Evolutionary conservation across 2,888 invertebrate species (phyloP).

Genomic region (Caenorhabditis imperialis): DNA sequence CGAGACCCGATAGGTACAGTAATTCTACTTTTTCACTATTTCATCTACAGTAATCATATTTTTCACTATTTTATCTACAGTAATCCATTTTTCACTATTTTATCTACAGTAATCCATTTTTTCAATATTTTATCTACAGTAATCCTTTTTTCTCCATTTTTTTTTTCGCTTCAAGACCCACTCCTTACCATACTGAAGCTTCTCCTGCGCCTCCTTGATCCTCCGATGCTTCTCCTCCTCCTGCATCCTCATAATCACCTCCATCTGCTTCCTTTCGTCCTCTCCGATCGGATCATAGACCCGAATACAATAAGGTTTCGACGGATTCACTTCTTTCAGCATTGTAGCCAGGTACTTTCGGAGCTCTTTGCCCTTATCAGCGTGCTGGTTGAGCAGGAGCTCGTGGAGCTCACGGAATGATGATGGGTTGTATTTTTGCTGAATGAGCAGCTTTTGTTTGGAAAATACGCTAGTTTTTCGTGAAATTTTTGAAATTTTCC

Average conservation of each 20-base stretch:
- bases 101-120: too few species aligned
- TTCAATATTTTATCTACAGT: too few species aligned
- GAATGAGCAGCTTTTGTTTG: conserved; percentile 7
- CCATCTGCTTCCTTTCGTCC: conserved; percentile 15
- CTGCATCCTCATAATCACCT: conserved; percentile 8
- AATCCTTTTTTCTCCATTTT: too few species aligned
- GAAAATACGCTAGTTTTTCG: not conserved
- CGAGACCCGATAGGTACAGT: too few species aligned
- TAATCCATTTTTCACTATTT: too few species aligned
- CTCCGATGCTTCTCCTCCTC: conserved; percentile 12
- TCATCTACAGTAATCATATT: too few species aligned
- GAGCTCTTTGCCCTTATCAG: conserved; percentile 33
- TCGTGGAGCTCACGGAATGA: conserved; percentile 45
- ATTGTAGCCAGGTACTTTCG: conserved; percentile 22
- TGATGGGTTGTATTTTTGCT: conserved; percentile 54
- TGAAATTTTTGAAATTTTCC: not conserved
- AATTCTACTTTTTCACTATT: too few species aligned
- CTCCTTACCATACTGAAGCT: conserved; percentile 19
- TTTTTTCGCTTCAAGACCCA: too few species aligned
- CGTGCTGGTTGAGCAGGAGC: conserved; percentile 4
- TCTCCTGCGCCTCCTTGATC: not conserved
- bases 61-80: too few species aligned
- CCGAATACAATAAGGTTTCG: conserved; percentile 56
- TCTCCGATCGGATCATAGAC: conserved; percentile 65
- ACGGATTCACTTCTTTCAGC: conserved; percentile 54